Evolutionary conservation across 1,140 invertebrate species (phyloP).

Genomic region (Galleria mellonella): DNA sequence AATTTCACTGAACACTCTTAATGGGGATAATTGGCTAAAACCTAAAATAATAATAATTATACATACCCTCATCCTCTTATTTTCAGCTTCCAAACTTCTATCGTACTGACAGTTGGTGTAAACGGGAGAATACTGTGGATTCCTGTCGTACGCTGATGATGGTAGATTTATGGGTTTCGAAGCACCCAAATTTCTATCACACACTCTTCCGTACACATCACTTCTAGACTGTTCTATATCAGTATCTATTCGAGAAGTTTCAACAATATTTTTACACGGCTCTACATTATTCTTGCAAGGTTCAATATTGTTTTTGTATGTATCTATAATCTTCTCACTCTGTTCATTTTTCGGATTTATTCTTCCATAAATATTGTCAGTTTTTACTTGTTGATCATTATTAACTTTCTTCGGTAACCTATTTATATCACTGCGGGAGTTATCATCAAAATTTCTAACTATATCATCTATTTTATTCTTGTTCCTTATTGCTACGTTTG

Average conservation of each 20-base stretch:
- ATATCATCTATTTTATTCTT: conserved; percentile 65
- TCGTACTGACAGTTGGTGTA: conserved; percentile 49
- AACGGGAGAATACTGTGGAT: conserved; percentile 56
- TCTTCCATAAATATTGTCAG: conserved; percentile 47
- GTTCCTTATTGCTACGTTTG: conserved; percentile 59
- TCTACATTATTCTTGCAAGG: conserved; percentile 13
- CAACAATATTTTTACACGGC: conserved; percentile 2
- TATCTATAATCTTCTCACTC: conserved; percentile 31
- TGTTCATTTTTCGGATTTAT: conserved; percentile 37
- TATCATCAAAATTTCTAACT: conserved; percentile 60
- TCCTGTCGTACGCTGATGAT: conserved; percentile 48
- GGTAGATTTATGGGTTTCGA: conserved; percentile 20
- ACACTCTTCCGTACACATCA: conserved; percentile 34
- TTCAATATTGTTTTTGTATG: conserved; percentile 7
- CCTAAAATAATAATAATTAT: too few relatives aligned
- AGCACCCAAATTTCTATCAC: conserved; percentile 21
- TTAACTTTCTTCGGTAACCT: conserved; percentile 55
- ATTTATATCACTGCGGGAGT: conserved; percentile 11
- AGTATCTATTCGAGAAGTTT: background rate
- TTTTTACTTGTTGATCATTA: conserved; percentile 37
- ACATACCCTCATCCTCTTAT: conserved; percentile 47
- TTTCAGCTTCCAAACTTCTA: conserved; percentile 49
- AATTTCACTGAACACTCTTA: too few relatives aligned
- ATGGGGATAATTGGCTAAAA: too few relatives aligned
- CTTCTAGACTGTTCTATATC: conserved; percentile 12